These are phyloP conservation scores for Probaryconus sp. DNA, from an alignment of 1,140 invertebrate species.

Conservation along the genomic window DNA sequence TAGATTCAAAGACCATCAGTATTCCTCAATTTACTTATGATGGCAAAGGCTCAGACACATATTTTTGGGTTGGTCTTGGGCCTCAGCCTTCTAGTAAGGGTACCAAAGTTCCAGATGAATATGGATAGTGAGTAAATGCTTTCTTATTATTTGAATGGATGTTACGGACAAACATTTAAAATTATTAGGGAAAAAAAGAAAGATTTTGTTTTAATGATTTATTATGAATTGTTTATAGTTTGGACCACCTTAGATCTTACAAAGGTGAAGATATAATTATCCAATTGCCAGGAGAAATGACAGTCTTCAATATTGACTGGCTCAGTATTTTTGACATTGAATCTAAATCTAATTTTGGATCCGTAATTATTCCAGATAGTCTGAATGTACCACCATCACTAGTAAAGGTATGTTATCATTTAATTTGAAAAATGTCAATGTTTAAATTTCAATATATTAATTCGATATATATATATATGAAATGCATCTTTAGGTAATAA, in stretches of 20 bases:
- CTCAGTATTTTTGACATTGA: conserved; percentile 88
- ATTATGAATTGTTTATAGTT: conserved; percentile 74
- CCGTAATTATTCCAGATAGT: conserved; percentile 87
- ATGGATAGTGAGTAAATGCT: conserved; percentile 89
- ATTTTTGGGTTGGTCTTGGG: conserved; percentile 93
- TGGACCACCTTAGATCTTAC: conserved; percentile 85
- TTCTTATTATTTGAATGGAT: conserved; percentile 7
- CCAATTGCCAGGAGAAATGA: conserved; percentile 88
- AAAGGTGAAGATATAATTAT: conserved; percentile 86
- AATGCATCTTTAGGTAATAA: conserved; percentile 66
- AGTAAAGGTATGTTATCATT: conserved; percentile 80
- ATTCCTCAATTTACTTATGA: conserved; percentile 89
- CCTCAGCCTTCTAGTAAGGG: conserved; percentile 90
- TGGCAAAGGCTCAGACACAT: conserved; percentile 85
- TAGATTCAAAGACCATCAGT: conserved; percentile 89
- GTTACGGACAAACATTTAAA: not conserved
- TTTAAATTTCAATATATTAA: too few relatives aligned
- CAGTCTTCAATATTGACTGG: conserved; percentile 92
- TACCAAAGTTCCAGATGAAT: conserved; percentile 91
- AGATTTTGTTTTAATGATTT: not conserved
- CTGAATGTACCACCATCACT: conserved; percentile 92
- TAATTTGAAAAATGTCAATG: conserved; percentile 9
- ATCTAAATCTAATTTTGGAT: conserved; percentile 85
- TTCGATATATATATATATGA: too few relatives aligned
- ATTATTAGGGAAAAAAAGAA: not conserved